Conservation (phyloP, 2,113 vertebrate species). For the Nerophis lumbriciformis region DNA sequence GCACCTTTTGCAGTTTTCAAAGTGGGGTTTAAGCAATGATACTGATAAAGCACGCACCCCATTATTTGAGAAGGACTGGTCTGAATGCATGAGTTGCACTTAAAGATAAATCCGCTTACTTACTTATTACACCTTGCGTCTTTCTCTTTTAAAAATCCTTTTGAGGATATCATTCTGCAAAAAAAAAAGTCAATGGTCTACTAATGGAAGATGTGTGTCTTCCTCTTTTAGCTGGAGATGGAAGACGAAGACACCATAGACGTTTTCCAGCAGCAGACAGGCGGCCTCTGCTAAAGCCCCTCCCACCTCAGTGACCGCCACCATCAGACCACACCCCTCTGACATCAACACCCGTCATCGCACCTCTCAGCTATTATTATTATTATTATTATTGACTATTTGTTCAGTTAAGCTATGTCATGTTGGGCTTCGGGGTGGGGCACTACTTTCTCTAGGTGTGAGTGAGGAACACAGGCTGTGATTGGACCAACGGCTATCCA, state of each 20-base stretch:
- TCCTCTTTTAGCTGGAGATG: constrained; percentile 73
- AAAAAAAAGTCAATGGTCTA: no score
- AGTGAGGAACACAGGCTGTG: constrained; percentile 35
- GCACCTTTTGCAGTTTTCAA: no score
- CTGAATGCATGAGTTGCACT: no score
- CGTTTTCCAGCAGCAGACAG: constrained; percentile 82
- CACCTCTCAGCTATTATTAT: constrained; percentile 51
- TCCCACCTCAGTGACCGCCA: constrained; percentile 47
- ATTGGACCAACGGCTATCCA: constrained; percentile 44
- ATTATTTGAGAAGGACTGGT: no score
- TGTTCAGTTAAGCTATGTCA: constrained; percentile 35
- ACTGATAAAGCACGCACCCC: no score
- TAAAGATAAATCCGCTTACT: no score
- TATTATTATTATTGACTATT: constrained; percentile 49
- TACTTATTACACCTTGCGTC: no score
- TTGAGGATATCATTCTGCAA: no score
- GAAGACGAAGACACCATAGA: constrained; percentile 83
- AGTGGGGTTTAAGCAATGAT: no score
- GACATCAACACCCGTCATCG: constrained; percentile 56
- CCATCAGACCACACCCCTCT: constrained; percentile 50
- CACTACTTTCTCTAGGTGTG: constrained; percentile 41
- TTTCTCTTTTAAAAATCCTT: no score
- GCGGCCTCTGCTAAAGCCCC: constrained; percentile 70
- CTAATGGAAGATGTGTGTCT: neutral
- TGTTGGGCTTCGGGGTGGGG: constrained; percentile 12